Conservation (phyloP, 2,113 vertebrate genomes). For the Osmerus eperlanus region DNA sequence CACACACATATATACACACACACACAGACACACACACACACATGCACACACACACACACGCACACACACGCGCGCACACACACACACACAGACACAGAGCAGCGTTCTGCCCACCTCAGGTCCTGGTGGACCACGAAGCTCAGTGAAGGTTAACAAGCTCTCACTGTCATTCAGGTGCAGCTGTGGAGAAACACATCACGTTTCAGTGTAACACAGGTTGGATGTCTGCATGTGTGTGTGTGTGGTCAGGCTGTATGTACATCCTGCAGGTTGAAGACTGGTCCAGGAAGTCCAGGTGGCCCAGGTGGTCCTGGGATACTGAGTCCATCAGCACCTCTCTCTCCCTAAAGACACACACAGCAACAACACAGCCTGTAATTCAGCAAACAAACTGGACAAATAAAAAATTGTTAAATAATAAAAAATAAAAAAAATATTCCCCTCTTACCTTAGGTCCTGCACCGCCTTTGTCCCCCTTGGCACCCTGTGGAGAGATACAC, state of each 20-base stretch:
- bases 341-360: slow-evolving; percentile 71
- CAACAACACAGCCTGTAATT: neutral
- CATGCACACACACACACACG: neutral
- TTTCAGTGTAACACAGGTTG: neutral
- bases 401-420: neutral
- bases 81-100: neutral
- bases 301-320: slow-evolving; percentile 79
- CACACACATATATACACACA: neutral
- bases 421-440: neutral
- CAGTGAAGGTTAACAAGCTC: slow-evolving; percentile 73
- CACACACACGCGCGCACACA: no score
- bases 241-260: slow-evolving; percentile 60
- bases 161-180: slow-evolving; percentile 75
- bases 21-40: neutral
- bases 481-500: slow-evolving; percentile 70
- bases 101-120: slow-evolving; percentile 71
- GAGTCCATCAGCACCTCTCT: slow-evolving; percentile 75
- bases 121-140: slow-evolving; percentile 74
- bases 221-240: neutral
- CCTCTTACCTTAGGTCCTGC: slow-evolving; percentile 76
- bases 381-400: neutral
- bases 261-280: slow-evolving; percentile 65
- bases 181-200: slow-evolving; percentile 56
- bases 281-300: slow-evolving; percentile 81
- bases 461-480: slow-evolving; percentile 84